Evolutionary conservation across 1,140 invertebrate genomes (phyloP).

Genomic region (Protaetia brevitarsis): DNA sequence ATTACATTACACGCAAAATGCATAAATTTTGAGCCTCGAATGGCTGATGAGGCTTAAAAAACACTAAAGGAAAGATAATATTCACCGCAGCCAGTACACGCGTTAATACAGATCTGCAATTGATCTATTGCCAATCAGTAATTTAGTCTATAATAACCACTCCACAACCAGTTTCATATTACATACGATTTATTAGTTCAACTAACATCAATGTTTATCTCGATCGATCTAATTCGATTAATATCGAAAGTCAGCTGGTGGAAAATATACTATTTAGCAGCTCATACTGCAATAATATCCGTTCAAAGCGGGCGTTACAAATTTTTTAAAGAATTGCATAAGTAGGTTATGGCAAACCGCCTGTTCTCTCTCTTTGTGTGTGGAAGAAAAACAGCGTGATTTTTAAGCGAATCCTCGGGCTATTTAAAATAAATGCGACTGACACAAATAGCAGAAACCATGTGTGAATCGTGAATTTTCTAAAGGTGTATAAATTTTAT

Average conservation of each 20-base stretch:
- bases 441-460: not conserved
- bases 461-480: not conserved
- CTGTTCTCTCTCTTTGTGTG: not conserved
- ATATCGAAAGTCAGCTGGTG: not conserved
- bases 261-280: not conserved
- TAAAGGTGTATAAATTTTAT: not conserved
- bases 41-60: no score
- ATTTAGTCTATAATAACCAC: not conserved
- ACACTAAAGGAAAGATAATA: not conserved
- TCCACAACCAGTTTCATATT: not conserved
- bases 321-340: not conserved
- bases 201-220: not conserved
- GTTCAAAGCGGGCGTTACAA: not conserved
- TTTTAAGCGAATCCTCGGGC: not conserved
- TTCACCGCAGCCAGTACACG: not conserved
- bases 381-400: not conserved
- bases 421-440: not conserved
- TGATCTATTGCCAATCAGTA: not conserved
- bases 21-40: no score
- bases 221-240: constrained; percentile 1
- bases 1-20: no score
- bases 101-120: not conserved
- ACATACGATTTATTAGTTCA: not conserved
- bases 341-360: not conserved
- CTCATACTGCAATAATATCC: not conserved